Percentiles rank a stretch among this genome's conserved stretches.
Conservation (phyloP, 2,888 invertebrate genomes). For the Cerastis rubricosa region DNA sequence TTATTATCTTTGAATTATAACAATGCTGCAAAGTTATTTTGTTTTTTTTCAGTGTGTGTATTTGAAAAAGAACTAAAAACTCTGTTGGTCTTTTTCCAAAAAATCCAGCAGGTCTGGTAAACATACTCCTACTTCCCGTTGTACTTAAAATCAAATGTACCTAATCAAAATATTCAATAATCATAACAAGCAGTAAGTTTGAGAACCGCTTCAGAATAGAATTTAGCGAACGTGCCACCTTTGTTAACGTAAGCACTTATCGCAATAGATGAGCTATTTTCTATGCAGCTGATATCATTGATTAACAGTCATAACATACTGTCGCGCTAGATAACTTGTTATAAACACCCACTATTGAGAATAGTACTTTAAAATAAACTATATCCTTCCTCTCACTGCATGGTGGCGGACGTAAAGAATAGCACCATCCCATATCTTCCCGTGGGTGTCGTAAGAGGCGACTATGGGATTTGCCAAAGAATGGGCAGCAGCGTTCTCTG, state of each 20-base stretch:
- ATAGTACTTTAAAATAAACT: neutral
- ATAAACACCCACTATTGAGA: neutral
- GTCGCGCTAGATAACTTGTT: neutral
- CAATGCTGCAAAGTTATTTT: neutral
- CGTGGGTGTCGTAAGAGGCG: no score
- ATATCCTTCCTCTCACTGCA: no score
- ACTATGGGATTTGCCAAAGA: no score
- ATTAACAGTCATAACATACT: neutral
- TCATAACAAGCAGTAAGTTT: conserved; percentile 59
- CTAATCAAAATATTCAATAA: neutral
- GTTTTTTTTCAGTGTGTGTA: no score
- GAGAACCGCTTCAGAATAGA: conserved; percentile 65
- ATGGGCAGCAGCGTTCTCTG: no score
- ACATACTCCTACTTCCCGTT: neutral
- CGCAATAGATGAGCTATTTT: conserved; percentile 5
- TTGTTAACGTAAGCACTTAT: conserved; percentile 40
- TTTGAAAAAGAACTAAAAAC: neutral
- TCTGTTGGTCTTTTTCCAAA: neutral
- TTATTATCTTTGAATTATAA: neutral
- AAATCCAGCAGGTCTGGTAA: neutral
- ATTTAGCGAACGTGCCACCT: conserved; percentile 70
- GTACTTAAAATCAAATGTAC: neutral
- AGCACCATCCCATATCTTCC: no score
- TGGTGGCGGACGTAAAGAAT: no score
- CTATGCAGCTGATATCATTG: conserved; percentile 6